These are phyloP conservation scores for Oryctes rhinoceros DNA, from an alignment of 1,140 invertebrate genomes.

Conservation along the genomic window DNA sequence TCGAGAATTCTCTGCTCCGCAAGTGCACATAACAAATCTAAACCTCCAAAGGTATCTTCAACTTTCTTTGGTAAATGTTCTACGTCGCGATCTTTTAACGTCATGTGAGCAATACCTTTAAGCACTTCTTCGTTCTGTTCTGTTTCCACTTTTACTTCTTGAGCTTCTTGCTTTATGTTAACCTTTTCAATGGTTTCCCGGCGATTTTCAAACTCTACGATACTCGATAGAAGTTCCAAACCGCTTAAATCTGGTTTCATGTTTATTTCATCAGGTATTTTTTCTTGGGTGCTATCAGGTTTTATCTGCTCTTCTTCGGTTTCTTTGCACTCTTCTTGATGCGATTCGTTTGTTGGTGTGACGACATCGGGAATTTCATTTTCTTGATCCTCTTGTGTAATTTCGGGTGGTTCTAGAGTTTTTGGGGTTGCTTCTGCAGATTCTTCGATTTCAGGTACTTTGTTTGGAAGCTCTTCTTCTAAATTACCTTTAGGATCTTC, in stretches of 20 bases:
- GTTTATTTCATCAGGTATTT: constrained; percentile 43
- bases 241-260: constrained; percentile 74
- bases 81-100: constrained; percentile 47
- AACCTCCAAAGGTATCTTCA: constrained; percentile 70
- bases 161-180: constrained; percentile 53
- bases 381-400: neutral
- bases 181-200: constrained; percentile 49
- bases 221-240: constrained; percentile 81
- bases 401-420: neutral
- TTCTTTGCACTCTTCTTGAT: neutral
- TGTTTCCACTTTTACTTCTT: constrained; percentile 29
- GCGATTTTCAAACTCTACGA: constrained; percentile 72
- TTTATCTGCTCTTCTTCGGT: constrained; percentile 40
- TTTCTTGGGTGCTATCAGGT: constrained; percentile 49
- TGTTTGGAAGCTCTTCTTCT: constrained; percentile 45
- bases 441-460: constrained; percentile 40
- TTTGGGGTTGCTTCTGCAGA: constrained; percentile 1
- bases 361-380: neutral
- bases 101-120: constrained; percentile 47
- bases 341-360: neutral
- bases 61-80: constrained; percentile 53
- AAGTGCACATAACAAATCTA: constrained; percentile 83
- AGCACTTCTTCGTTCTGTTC: constrained; percentile 45
- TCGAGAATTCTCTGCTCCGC: constrained; percentile 86
- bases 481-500: constrained; percentile 38